Evolutionary conservation across 2,797 vertebrate genomes (phyloP).

Genomic region (Leucoraja ocellata): DNA sequence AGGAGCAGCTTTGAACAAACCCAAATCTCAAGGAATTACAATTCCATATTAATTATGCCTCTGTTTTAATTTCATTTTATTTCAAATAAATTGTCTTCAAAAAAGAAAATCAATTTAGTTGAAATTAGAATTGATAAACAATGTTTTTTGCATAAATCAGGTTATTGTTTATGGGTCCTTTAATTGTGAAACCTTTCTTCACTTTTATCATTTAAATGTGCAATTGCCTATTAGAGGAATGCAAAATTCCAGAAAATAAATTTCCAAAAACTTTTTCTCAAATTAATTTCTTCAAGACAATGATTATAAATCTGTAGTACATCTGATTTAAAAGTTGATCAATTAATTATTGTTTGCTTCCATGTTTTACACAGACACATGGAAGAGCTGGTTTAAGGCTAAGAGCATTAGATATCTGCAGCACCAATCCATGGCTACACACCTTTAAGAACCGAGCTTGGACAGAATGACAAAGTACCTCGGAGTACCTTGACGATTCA

Average conservation of each 20-base stretch:
- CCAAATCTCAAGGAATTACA: not conserved
- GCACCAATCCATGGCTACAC: not conserved
- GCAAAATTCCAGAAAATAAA: not conserved
- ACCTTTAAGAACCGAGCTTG: not conserved
- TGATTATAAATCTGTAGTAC: not conserved
- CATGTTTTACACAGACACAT: not conserved
- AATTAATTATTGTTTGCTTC: not conserved
- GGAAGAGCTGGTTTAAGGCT: not conserved
- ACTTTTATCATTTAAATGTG: not conserved
- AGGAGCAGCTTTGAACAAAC: not conserved
- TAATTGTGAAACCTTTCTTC: not conserved
- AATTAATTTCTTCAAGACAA: not conserved
- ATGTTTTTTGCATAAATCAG: not conserved
- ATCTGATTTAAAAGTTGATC: not conserved
- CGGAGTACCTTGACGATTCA: not conserved
- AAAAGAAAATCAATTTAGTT: not conserved
- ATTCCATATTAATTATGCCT: not conserved
- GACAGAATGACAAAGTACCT: slow-evolving; percentile 17
- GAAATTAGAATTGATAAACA: not conserved
- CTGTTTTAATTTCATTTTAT: not conserved
- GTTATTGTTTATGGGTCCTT: not conserved
- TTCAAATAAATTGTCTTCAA: not conserved
- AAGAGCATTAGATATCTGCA: not conserved
- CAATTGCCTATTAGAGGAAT: not conserved
- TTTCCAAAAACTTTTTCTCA: not conserved